A percentile compares a stretch with the other conserved stretches of the same genome.
These are phyloP conservation scores for Synergus umbraculus DNA, from an alignment of 2,888 invertebrate genomes.

Conservation along the genomic window DNA sequence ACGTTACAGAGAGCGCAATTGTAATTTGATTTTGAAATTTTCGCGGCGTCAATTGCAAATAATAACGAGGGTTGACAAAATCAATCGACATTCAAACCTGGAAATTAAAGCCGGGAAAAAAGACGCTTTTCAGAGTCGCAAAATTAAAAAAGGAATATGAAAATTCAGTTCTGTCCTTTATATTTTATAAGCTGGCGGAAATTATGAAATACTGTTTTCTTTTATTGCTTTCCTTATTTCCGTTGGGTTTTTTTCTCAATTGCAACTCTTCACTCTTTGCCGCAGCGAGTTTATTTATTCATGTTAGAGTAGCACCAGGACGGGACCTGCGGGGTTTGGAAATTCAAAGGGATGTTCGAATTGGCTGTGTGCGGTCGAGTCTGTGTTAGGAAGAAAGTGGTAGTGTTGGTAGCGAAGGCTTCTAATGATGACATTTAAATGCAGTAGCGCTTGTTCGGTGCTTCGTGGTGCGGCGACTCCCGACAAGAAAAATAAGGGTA, in stretches of 20 bases:
- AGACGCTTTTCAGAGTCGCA: neutral
- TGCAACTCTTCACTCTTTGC: constrained; percentile 37
- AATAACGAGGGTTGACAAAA: constrained; percentile 28
- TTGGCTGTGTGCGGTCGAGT: constrained; percentile 57
- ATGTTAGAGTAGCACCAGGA: constrained; percentile 62
- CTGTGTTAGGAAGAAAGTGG: constrained; percentile 59
- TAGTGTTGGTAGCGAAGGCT: constrained; percentile 69
- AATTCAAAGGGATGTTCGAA: constrained; percentile 66
- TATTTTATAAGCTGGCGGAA: neutral
- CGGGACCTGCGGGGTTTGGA: constrained; percentile 61
- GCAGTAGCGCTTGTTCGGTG: constrained; percentile 76
- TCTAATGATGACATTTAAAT: constrained; percentile 78
- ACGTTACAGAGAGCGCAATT: constrained; percentile 2
- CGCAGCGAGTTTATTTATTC: constrained; percentile 72
- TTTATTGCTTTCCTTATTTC: neutral
- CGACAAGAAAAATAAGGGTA: constrained; percentile 60
- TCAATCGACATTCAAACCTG: constrained; percentile 19
- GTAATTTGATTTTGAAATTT: constrained; percentile 21
- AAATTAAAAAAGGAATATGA: too few relatives aligned
- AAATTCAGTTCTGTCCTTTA: neutral
- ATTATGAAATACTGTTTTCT: neutral
- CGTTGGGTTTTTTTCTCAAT: constrained; percentile 4
- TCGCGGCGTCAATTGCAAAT: constrained; percentile 25
- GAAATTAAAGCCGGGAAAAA: neutral
- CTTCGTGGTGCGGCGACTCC: constrained; percentile 55